Conservation (phyloP, 2,888 invertebrate genomes). For the Sycophila texana region DNA sequence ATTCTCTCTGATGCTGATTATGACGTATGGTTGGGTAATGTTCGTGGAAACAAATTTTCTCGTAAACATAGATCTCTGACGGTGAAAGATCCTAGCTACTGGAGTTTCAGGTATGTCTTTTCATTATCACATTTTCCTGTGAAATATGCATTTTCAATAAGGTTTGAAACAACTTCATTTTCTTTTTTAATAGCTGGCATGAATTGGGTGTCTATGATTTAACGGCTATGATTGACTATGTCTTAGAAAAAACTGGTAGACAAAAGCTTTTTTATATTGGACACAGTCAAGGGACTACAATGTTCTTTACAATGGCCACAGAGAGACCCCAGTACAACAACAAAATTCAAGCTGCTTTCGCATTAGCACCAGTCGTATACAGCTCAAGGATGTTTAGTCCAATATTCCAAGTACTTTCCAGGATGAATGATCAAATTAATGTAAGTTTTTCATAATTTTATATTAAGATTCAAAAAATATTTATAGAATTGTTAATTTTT, state of each 20-base stretch:
- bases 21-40: conserved; percentile 90
- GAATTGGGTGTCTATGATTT: conserved; percentile 80
- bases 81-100: conserved; percentile 78
- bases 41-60: conserved; percentile 84
- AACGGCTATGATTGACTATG: conserved; percentile 79
- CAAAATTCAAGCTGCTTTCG: conserved; percentile 69
- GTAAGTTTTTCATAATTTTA: conserved; percentile 21
- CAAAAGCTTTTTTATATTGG: conserved; percentile 78
- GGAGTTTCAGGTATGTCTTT: conserved; percentile 73
- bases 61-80: conserved; percentile 62
- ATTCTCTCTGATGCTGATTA: conserved; percentile 81
- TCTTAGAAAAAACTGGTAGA: conserved; percentile 75
- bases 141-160: background rate
- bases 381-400: conserved; percentile 53
- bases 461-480: background rate
- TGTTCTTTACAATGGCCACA: conserved; percentile 74
- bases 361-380: conserved; percentile 75
- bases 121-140: background rate
- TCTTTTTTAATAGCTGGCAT: conserved; percentile 75
- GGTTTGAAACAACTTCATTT: conserved; percentile 61
- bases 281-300: conserved; percentile 79
- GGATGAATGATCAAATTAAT: background rate
- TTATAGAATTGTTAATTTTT: background rate
- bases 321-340: conserved; percentile 74
- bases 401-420: conserved; percentile 39